Conservation (phyloP, 2,888 invertebrate genomes). For the Metalampra italica region DNA sequence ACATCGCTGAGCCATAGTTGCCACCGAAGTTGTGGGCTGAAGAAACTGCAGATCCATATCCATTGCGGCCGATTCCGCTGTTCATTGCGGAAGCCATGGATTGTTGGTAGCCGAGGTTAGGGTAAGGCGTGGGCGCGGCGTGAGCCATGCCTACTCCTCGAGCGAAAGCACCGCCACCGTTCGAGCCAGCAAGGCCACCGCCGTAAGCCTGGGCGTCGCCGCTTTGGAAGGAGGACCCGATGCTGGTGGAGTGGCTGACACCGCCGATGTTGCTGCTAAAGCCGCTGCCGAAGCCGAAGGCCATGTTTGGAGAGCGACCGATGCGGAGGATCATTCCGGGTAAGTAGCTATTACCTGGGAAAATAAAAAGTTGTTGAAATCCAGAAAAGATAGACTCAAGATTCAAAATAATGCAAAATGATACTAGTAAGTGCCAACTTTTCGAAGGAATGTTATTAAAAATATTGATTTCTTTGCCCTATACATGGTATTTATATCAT, state of each 20-base stretch:
- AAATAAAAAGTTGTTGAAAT: slow-evolving; percentile 5
- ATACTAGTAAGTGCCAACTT: too few species aligned
- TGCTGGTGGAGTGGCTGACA: slow-evolving; percentile 54
- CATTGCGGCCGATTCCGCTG: slow-evolving; percentile 26
- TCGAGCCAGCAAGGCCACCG: slow-evolving; percentile 35
- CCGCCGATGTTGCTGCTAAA: slow-evolving; percentile 66
- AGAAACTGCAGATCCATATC: slow-evolving; percentile 33
- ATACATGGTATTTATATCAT: too few species aligned
- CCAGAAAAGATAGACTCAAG: too few species aligned
- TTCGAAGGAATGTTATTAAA: too few species aligned
- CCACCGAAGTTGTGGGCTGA: slow-evolving; percentile 46
- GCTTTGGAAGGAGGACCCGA: slow-evolving; percentile 51
- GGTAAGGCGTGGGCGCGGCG: slow-evolving; percentile 30
- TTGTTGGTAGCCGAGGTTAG: slow-evolving; percentile 19
- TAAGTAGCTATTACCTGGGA: slow-evolving; percentile 22
- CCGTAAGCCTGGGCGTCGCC: slow-evolving; percentile 57
- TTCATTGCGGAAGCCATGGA: slow-evolving; percentile 26
- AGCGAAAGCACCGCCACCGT: slow-evolving; percentile 37
- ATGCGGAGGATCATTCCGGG: slow-evolving; percentile 39
- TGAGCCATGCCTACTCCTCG: slow-evolving; percentile 53
- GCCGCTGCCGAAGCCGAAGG: slow-evolving; percentile 63
- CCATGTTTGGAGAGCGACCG: slow-evolving; percentile 51
- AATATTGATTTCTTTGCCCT: too few species aligned
- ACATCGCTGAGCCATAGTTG: slow-evolving; percentile 40
- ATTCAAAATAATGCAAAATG: too few species aligned